Percentiles rank a stretch among this genome's conserved stretches.
Conservation (phyloP, 2,888 invertebrate genomes). For the Bombylius discolor region DNA sequence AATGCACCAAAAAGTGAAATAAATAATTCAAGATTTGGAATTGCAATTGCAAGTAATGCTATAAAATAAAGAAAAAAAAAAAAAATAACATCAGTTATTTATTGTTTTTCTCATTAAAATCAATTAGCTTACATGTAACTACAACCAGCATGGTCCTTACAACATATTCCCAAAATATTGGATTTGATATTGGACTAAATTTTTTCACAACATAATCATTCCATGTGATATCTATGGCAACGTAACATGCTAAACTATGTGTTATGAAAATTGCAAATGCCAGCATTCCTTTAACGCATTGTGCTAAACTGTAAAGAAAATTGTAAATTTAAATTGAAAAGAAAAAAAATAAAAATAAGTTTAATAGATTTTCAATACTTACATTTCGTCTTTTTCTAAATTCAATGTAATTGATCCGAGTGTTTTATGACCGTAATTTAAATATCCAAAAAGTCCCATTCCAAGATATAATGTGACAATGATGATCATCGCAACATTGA, state of each 20-base stretch:
- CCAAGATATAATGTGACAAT: constrained; percentile 75
- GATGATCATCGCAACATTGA: constrained; percentile 70
- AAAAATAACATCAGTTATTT: not conserved
- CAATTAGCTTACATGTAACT: constrained; percentile 62
- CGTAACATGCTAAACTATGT: constrained; percentile 89
- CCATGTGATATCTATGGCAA: constrained; percentile 88
- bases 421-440: constrained; percentile 62
- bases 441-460: constrained; percentile 83
- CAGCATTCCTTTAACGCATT: constrained; percentile 57
- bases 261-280: constrained; percentile 79
- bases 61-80: constrained; percentile 23
- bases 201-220: constrained; percentile 55
- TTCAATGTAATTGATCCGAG: constrained; percentile 79
- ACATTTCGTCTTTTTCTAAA: constrained; percentile 55
- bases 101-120: not conserved
- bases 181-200: constrained; percentile 46
- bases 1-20: constrained; percentile 77
- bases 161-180: constrained; percentile 59
- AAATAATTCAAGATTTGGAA: constrained; percentile 73
- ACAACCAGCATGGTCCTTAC: constrained; percentile 66
- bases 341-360: not conserved
- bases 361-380: constrained; percentile 25
- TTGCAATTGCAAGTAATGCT: constrained; percentile 74
- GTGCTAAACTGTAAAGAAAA: constrained; percentile 45
- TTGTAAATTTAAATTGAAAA: not conserved